Conservation (phyloP, 2,797 vertebrate species). For the Halcyon leucocephala region DNA sequence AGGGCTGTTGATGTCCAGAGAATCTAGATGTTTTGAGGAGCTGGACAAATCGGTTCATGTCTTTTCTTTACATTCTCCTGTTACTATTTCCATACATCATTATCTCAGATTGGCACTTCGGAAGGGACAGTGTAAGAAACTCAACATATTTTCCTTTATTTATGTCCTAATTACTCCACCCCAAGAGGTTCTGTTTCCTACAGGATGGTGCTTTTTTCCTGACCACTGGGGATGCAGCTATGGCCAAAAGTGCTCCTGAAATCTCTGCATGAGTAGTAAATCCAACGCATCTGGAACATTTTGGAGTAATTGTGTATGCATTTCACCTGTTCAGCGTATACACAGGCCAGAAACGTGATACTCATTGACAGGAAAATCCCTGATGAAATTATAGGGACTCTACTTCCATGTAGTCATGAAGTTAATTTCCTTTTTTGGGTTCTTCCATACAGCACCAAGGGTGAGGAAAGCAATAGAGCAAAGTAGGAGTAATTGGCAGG, state of each 20-base stretch:
- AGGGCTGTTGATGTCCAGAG: not conserved
- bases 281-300: conserved; percentile 27
- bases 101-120: not conserved
- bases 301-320: not conserved
- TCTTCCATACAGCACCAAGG: not conserved
- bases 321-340: not conserved
- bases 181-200: not conserved
- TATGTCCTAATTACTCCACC: not conserved
- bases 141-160: not conserved
- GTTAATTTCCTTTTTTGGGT: not conserved
- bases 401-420: not conserved
- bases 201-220: not conserved
- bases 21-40: conserved; percentile 7
- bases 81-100: conserved; percentile 15
- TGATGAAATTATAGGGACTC: not conserved
- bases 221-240: not conserved
- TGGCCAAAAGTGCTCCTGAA: not conserved
- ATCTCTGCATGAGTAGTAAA: not conserved
- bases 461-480: not conserved
- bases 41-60: conserved; percentile 10
- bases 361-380: not conserved
- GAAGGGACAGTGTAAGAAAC: not conserved
- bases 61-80: not conserved
- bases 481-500: not conserved
- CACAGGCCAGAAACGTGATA: not conserved